Percentiles rank a stretch among this genome's conserved stretches.
phyloP scores from a whole-genome alignment of 1,140 invertebrate genomes.

The Pollicipes pollicipes region DNA sequence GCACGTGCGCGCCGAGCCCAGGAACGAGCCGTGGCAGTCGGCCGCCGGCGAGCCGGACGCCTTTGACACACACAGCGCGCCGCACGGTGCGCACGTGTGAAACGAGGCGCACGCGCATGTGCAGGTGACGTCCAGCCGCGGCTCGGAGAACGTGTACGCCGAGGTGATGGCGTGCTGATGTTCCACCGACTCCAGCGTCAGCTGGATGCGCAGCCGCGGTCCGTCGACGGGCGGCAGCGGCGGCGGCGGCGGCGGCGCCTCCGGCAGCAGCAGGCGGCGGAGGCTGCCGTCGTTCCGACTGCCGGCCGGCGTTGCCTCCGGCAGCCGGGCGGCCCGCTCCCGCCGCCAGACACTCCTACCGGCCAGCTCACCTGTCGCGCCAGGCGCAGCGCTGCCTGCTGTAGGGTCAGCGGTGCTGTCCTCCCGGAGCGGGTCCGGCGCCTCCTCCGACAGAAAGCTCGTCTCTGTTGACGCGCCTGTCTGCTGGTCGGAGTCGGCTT shows the following conservation, averaged over 20 bases:
- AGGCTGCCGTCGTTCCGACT: background rate
- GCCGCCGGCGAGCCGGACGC: background rate
- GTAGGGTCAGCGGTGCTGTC: too few species aligned
- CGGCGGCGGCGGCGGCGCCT: too few species aligned
- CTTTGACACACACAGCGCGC: background rate
- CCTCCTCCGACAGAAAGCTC: background rate
- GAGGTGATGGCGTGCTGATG: background rate
- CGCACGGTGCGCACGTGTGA: background rate
- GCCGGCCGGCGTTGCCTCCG: too few species aligned
- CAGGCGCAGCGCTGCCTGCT: too few species aligned
- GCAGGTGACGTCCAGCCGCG: background rate
- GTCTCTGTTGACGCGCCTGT: background rate
- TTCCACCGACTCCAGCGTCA: background rate
- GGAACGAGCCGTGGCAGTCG: background rate
- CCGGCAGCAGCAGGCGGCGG: too few species aligned
- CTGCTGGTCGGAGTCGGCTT: too few species aligned
- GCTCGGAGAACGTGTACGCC: background rate
- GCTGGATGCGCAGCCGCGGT: background rate
- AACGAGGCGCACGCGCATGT: background rate
- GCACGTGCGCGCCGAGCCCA: constrained; percentile 2
- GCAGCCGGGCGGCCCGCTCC: too few species aligned
- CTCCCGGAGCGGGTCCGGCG: too few species aligned
- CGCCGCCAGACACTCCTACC: too few species aligned
- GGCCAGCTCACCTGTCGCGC: too few species aligned
- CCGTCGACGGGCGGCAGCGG: too few species aligned